These are phyloP conservation scores for Drosophila prosaltans DNA, from an alignment of 1,140 invertebrate genomes.

Conservation along the genomic window DNA sequence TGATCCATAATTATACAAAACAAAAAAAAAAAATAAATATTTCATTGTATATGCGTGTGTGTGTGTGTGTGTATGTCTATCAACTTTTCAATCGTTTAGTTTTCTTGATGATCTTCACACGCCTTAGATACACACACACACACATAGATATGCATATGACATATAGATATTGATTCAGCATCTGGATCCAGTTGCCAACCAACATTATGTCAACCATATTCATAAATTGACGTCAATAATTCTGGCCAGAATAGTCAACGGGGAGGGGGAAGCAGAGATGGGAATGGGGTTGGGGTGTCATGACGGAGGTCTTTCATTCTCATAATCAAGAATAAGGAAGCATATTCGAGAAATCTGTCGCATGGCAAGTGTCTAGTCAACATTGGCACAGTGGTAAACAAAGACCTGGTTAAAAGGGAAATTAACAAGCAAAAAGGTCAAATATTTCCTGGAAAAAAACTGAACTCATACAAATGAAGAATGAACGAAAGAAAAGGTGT, in stretches of 20 bases:
- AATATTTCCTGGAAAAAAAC: too few species aligned
- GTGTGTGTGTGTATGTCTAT: not conserved
- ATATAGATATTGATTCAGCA: conserved; percentile 6
- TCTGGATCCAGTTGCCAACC: conserved; percentile 3
- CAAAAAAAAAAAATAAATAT: not conserved
- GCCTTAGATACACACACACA: not conserved
- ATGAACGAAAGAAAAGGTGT: too few species aligned
- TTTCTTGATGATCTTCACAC: conserved; percentile 13
- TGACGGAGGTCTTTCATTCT: not conserved
- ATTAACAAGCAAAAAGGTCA: not conserved
- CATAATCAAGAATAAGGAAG: conserved; percentile 62
- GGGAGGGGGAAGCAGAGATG: not conserved
- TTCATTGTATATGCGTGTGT: not conserved
- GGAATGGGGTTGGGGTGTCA: not conserved
- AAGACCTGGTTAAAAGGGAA: not conserved
- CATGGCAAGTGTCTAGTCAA: conserved; percentile 9
- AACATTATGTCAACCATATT: conserved; percentile 35
- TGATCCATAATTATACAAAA: conserved; percentile 45
- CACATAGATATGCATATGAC: not conserved
- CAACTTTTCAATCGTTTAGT: conserved; percentile 19
- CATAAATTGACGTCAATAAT: conserved; percentile 3
- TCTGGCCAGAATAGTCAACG: not conserved
- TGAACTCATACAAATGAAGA: too few species aligned
- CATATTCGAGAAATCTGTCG: conserved; percentile 42
- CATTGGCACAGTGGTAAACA: conserved; percentile 36